Conservation (phyloP, 2,113 vertebrate species). For the Lepus europaeus region DNA sequence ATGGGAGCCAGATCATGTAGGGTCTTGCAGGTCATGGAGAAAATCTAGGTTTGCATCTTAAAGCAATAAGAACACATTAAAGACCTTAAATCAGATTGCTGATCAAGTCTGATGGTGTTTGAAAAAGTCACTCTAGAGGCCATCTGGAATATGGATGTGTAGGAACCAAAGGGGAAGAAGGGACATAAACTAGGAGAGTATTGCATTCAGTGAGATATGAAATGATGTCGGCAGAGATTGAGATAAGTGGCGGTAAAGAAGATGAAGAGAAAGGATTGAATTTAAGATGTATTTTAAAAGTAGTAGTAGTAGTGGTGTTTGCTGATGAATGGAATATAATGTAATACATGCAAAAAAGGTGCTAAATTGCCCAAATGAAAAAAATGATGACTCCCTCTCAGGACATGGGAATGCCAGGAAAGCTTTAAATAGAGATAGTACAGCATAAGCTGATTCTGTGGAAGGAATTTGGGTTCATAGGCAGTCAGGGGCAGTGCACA, state of each 20-base stretch:
- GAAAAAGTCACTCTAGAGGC: neutral
- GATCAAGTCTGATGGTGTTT: neutral
- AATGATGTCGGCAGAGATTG: neutral
- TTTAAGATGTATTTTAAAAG: neutral
- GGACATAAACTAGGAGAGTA: neutral
- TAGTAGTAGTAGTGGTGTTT: neutral
- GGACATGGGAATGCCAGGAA: neutral
- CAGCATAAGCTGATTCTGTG: neutral
- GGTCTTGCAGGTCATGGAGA: no score
- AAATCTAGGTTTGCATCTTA: neutral
- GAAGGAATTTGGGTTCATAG: neutral
- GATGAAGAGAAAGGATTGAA: neutral
- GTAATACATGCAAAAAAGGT: neutral
- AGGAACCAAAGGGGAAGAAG: neutral
- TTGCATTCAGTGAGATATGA: neutral
- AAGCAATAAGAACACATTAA: neutral
- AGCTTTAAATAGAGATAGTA: neutral
- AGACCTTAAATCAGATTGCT: neutral
- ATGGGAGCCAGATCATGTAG: neutral
- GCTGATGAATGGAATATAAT: neutral
- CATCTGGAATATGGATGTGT: neutral
- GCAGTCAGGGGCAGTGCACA: neutral
- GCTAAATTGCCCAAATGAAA: neutral
- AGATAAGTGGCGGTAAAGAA: neutral
- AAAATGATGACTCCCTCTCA: neutral